Conservation (phyloP, 2,888 invertebrate species). For the Erannis defoliaria region DNA sequence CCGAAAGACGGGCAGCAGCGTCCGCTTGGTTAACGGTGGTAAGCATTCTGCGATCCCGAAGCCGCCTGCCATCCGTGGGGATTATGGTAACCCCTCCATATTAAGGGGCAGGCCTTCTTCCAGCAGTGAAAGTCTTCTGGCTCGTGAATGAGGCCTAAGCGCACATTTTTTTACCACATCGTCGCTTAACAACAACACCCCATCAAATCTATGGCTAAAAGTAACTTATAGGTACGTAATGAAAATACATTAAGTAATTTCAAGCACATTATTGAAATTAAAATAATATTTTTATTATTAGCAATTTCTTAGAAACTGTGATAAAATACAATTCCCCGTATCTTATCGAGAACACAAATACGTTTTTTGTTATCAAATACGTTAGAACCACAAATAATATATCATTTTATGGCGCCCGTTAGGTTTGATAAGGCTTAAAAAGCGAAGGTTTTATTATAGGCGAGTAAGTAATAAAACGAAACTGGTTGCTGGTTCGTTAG, state of each 20-base stretch:
- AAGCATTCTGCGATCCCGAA: too few species aligned
- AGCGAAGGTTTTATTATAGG: conserved; percentile 44
- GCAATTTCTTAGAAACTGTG: conserved; percentile 21
- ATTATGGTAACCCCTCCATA: too few species aligned
- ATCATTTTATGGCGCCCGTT: conserved; percentile 49
- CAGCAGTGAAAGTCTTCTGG: too few species aligned
- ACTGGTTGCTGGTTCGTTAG: conserved; percentile 46
- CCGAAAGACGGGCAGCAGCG: too few species aligned
- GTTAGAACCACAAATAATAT: conserved; percentile 44
- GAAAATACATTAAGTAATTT: neutral
- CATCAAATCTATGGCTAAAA: too few species aligned
- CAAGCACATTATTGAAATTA: neutral
- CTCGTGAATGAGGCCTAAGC: too few species aligned
- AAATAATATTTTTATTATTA: neutral
- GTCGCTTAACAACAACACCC: too few species aligned
- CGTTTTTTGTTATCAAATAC: conserved; percentile 46
- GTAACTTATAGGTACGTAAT: too few species aligned
- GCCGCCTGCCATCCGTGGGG: too few species aligned
- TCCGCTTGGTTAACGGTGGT: too few species aligned
- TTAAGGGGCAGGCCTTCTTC: too few species aligned
- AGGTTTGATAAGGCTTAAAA: conserved; percentile 47
- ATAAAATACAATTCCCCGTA: conserved; percentile 27
- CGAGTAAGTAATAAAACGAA: conserved; percentile 43
- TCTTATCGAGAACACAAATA: conserved; percentile 44
- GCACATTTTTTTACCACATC: too few species aligned